Evolutionary conservation across 37 sponge, comb jelly and placozoan species (phyloP), one percentile per base, ranked within the genome.

Genomic region (Beroe forskalii): DNA sequence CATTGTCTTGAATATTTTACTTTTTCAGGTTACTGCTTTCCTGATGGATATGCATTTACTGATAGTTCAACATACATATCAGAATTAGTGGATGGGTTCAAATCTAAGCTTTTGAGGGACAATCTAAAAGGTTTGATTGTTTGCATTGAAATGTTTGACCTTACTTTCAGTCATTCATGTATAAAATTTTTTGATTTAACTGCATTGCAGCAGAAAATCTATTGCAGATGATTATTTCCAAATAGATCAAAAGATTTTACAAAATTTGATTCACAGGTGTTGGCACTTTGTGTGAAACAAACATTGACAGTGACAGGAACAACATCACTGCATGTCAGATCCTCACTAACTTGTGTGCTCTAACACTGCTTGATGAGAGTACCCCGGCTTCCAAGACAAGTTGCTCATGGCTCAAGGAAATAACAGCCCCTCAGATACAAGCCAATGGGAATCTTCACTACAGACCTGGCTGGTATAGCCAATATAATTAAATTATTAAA

Each of bases 251-350:
- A 27, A 66, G n/a, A n/a, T 8, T 24, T 14, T 66, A 24, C n/a
- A n/a, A n/a, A n/a, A n/a, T n/a, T n/a, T n/a, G n/a, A 6, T 23
- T 38, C 31, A 35, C 86, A 80, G 86, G 86, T 9, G 86, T 80
- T 1, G 9, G 12, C 3, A 23, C 28, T 9, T 25, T 80, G 4
- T 80, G 86, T 43, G 1, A 44, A 48, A 80, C n/a, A 12, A 44
- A 25, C 55, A 44, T 80, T 38, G 27, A 43, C 12, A 23, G 19
- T 9, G 12, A 22, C 1, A 0, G 24, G 3, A 80, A 80, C 86
- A 80, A 80, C 86, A 80, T 80, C 44, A 80, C 86, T 19, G 86
- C 86, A 4, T 80, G 86, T 30, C 86, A 80, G 27, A 23, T 80
- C 27, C 55, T 80, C 17, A 43, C 86, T 19, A 80, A 80, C 55